phyloP scores from a whole-genome alignment of 2,888 invertebrate species.

The Drosophila hamatofila region DNA sequence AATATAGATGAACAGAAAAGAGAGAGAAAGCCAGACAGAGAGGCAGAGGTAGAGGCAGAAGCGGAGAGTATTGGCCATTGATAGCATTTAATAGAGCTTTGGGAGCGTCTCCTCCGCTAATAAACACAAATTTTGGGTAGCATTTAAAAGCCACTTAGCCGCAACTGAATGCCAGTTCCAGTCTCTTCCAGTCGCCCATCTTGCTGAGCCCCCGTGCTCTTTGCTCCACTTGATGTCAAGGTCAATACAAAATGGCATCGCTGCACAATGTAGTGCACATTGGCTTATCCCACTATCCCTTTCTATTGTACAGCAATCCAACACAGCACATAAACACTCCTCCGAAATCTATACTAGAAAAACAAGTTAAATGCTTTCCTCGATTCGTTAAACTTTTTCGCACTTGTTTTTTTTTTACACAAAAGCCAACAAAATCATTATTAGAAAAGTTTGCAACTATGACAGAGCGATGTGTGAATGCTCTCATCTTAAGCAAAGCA shows the following conservation, averaged over 20 bases:
- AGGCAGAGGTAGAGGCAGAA: not conserved
- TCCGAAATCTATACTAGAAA: too few species aligned
- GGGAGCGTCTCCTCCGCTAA: constrained; percentile 12
- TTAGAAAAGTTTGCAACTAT: not conserved
- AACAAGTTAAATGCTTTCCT: constrained; percentile 36
- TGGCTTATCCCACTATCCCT: constrained; percentile 23
- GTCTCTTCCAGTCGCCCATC: not conserved
- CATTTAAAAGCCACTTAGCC: constrained; percentile 35
- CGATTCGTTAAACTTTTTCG: constrained; percentile 39
- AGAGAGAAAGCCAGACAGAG: too few species aligned
- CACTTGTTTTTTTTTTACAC: constrained; percentile 19
- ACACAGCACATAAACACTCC: too few species aligned
- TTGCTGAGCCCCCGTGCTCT: too few species aligned
- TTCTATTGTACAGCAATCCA: not conserved
- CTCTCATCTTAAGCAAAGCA: not conserved
- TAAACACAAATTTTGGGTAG: constrained; percentile 30
- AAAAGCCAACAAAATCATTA: constrained; percentile 18
- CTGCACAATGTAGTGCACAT: constrained; percentile 31
- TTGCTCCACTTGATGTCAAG: constrained; percentile 28
- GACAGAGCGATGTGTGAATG: not conserved
- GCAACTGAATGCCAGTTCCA: constrained; percentile 1
- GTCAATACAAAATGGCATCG: constrained; percentile 43
- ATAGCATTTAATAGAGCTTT: not conserved
- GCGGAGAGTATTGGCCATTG: not conserved
- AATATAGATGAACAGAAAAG: not conserved